Percentiles rank a stretch among this genome's conserved stretches.
These are phyloP conservation scores for Pandemis cinnamomeana DNA, from an alignment of 2,888 invertebrate genomes.

Conservation along the genomic window DNA sequence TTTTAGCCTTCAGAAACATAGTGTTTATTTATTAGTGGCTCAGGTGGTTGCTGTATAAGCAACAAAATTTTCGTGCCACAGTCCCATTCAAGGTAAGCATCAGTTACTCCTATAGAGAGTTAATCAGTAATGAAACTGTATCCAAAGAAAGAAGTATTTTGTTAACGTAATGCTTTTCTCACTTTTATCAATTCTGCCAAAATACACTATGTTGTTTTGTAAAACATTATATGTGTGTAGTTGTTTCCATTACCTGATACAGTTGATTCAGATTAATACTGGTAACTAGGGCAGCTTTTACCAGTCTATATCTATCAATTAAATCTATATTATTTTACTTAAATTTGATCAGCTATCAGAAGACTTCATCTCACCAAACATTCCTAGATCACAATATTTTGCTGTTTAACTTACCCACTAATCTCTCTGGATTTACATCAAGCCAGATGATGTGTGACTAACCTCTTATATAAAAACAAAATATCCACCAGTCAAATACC, in stretches of 20 bases:
- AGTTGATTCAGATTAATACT: neutral
- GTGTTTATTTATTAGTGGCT: conserved; percentile 75
- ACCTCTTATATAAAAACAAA: neutral
- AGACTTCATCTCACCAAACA: neutral
- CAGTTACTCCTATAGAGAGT: neutral
- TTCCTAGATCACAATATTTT: neutral
- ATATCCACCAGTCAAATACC: neutral
- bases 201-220: neutral
- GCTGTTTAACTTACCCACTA: neutral
- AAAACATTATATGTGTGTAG: neutral
- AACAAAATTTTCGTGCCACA: conserved; percentile 75
- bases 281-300: conserved; percentile 1
- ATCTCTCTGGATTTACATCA: neutral
- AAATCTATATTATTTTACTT: neutral
- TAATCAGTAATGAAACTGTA: conserved; percentile 23
- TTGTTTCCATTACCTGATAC: neutral
- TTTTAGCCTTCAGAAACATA: conserved; percentile 70
- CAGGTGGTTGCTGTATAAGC: conserved; percentile 66
- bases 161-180: conserved; percentile 14
- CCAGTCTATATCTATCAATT: neutral
- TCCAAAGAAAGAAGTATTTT: neutral
- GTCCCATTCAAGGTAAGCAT: conserved; percentile 75
- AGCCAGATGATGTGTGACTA: neutral
- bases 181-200: neutral
- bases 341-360: neutral